Percentiles rank a stretch among this genome's conserved stretches.
Conservation (phyloP, 2,888 invertebrate genomes). For the Pheosia tremula region DNA sequence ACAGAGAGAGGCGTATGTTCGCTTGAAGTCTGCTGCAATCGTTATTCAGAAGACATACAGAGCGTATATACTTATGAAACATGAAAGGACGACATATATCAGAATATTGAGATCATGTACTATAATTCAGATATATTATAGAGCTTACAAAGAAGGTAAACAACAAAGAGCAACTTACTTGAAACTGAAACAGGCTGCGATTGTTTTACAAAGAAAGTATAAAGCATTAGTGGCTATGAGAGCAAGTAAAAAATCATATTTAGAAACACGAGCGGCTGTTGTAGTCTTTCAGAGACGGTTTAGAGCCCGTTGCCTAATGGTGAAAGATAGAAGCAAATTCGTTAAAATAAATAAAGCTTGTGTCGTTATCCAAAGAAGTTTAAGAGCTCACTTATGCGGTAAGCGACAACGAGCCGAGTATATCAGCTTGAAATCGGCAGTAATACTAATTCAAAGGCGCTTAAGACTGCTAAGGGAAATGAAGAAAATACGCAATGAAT, state of each 20-base stretch:
- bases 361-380: slow-evolving; percentile 70
- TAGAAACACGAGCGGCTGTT: slow-evolving; percentile 40
- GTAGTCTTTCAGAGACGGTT: slow-evolving; percentile 63
- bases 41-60: slow-evolving; percentile 65
- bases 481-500: slow-evolving; percentile 49
- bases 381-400: slow-evolving; percentile 50
- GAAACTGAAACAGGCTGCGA: slow-evolving; percentile 46
- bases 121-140: slow-evolving; percentile 71
- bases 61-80: slow-evolving; percentile 58
- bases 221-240: slow-evolving; percentile 61
- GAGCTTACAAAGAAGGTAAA: slow-evolving; percentile 51
- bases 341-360: slow-evolving; percentile 57
- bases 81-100: slow-evolving; percentile 61
- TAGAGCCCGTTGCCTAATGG: slow-evolving; percentile 62
- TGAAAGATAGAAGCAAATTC: slow-evolving; percentile 60
- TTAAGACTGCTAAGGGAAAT: slow-evolving; percentile 57
- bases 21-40: slow-evolving; percentile 40
- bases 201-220: slow-evolving; percentile 59
- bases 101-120: slow-evolving; percentile 57
- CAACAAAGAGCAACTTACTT: slow-evolving; percentile 57
- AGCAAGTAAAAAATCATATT: slow-evolving; percentile 49
- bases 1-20: slow-evolving; percentile 52
- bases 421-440: slow-evolving; percentile 51
- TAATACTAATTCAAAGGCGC: slow-evolving; percentile 66
- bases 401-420: slow-evolving; percentile 55